These are phyloP conservation scores for Apamea crenata DNA, from an alignment of 2,888 invertebrate genomes.

Conservation along the genomic window DNA sequence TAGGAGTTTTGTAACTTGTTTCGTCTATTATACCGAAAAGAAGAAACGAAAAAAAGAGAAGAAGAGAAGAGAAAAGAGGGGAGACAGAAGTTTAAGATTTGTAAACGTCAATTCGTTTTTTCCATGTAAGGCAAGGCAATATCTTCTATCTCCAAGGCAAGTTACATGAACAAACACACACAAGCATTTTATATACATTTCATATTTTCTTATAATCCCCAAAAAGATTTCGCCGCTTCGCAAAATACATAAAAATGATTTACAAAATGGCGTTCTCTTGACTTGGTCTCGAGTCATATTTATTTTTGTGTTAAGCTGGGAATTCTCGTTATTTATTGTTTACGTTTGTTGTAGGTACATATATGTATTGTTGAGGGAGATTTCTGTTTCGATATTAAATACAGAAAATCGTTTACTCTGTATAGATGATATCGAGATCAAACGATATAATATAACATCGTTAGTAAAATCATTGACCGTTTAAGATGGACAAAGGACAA, in stretches of 20 bases:
- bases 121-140: neutral
- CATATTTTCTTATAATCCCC: slow-evolving; percentile 20
- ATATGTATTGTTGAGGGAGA: slow-evolving; percentile 12
- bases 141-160: neutral
- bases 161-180: neutral
- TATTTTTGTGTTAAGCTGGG: slow-evolving; percentile 49
- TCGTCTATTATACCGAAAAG: neutral
- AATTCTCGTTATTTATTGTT: slow-evolving; percentile 47
- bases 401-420: neutral
- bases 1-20: neutral
- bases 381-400: slow-evolving; percentile 7
- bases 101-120: neutral
- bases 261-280: slow-evolving; percentile 57
- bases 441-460: neutral
- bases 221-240: slow-evolving; percentile 29
- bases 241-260: slow-evolving; percentile 66
- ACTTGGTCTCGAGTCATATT: slow-evolving; percentile 52
- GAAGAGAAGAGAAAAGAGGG: neutral
- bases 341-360: slow-evolving; percentile 33
- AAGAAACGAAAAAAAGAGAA: neutral
- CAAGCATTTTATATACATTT: neutral
- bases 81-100: neutral
- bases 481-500: neutral
- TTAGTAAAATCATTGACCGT: neutral
- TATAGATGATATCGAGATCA: neutral